phyloP scores from a whole-genome alignment of 2,113 vertebrate genomes.

The Mungos mungo region DNA sequence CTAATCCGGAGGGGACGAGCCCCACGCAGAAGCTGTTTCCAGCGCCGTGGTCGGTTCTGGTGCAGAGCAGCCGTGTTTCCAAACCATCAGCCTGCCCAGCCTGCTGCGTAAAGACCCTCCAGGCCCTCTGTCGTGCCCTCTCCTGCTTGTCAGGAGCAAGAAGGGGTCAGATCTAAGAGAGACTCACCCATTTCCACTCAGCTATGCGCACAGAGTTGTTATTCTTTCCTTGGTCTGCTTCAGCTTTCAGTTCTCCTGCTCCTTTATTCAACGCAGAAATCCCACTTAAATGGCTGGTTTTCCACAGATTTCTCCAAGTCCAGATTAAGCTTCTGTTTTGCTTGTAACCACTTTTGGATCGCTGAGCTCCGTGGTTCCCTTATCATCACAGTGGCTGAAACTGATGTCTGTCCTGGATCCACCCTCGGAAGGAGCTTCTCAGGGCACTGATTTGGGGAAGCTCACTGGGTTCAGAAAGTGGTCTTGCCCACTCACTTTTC shows the following conservation, averaged over 20 bases:
- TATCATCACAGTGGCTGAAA: not conserved
- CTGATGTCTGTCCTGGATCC: not conserved
- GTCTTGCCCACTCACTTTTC: not conserved
- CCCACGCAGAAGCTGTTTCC: not conserved
- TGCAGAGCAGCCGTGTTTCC: not conserved
- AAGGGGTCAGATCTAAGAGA: not conserved
- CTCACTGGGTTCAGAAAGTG: not conserved
- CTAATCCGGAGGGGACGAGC: not conserved
- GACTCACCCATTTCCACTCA: fast-evolving
- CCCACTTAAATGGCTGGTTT: constrained; percentile 35
- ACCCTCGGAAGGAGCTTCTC: not conserved
- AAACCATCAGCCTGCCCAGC: not conserved
- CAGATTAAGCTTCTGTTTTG: not conserved
- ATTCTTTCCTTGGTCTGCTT: constrained; percentile 2
- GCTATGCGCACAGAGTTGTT: not conserved
- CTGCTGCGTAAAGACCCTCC: not conserved
- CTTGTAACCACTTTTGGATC: not conserved
- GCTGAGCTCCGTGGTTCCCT: not conserved
- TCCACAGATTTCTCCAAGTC: constrained; percentile 57
- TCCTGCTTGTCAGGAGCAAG: not conserved
- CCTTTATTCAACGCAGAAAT: not conserved
- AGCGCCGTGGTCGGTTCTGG: not conserved
- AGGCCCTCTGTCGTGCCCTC: not conserved
- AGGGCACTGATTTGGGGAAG: not conserved
- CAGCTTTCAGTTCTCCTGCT: not conserved